phyloP scores from a whole-genome alignment of 1,140 invertebrate species.

The Ips typographus region DNA sequence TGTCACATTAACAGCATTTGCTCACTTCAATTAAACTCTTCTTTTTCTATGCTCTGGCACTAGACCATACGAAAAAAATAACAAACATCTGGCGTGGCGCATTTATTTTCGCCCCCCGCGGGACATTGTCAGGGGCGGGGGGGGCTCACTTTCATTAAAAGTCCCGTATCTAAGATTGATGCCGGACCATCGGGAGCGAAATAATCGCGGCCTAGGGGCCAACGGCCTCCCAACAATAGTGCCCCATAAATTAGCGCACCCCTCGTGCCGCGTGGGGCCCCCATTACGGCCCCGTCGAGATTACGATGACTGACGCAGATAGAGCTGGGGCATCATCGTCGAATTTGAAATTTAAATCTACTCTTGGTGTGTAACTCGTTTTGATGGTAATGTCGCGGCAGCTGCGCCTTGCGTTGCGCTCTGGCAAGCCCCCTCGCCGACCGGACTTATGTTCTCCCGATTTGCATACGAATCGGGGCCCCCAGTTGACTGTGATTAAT shows the following conservation, averaged over 20 bases:
- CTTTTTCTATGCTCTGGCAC: too few relatives aligned
- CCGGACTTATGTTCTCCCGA: not conserved
- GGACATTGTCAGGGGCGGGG: too few relatives aligned
- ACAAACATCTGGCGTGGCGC: too few relatives aligned
- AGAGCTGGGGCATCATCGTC: not conserved
- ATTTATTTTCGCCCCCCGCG: too few relatives aligned
- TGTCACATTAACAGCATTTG: too few relatives aligned
- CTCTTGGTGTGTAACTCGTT: not conserved
- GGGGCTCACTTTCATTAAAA: not conserved
- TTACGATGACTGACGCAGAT: not conserved
- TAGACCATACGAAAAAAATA: too few relatives aligned
- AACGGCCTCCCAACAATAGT: not conserved
- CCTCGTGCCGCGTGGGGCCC: not conserved
- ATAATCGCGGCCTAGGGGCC: not conserved
- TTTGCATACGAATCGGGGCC: not conserved
- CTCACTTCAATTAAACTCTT: too few relatives aligned
- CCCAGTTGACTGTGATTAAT: too few relatives aligned
- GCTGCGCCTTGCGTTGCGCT: not conserved
- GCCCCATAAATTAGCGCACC: conserved; percentile 1
- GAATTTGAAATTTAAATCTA: conserved; percentile 1
- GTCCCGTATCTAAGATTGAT: not conserved
- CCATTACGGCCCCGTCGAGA: not conserved
- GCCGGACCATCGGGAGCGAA: not conserved
- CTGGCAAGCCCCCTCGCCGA: not conserved
- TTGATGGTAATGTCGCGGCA: not conserved